A percentile compares a stretch with the other conserved stretches of the same genome.
Evolutionary conservation across 92 coral and sea anemone genomes (phyloP).

Genomic region (Epizoanthus fatuus): DNA sequence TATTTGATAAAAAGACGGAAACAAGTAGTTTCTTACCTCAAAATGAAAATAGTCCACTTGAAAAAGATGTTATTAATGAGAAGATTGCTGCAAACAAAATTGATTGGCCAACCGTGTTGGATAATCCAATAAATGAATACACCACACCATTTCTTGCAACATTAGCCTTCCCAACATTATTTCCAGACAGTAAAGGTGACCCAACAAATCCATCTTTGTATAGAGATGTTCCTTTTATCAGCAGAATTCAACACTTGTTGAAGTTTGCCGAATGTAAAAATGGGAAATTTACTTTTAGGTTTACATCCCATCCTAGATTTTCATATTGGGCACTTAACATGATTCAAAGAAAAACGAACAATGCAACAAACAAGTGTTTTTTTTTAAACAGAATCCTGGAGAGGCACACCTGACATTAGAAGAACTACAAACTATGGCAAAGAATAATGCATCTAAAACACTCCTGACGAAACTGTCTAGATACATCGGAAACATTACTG

Average conservation of each 20-base stretch:
- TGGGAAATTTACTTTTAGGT: slow-evolving; percentile 55
- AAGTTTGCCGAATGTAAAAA: slow-evolving; percentile 51
- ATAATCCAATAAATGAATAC: slow-evolving; percentile 66
- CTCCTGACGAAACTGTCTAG: slow-evolving; percentile 61
- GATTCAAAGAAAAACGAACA: slow-evolving; percentile 49
- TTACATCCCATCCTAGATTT: slow-evolving; percentile 36
- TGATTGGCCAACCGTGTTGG: slow-evolving; percentile 55
- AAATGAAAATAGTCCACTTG: slow-evolving; percentile 47
- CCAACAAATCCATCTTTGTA: slow-evolving; percentile 58
- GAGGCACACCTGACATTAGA: slow-evolving; percentile 6
- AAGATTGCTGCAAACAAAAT: slow-evolving; percentile 21
- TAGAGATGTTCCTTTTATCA: slow-evolving; percentile 47
- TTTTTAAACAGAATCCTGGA: not conserved
- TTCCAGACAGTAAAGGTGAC: slow-evolving; percentile 56
- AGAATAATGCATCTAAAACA: slow-evolving; percentile 22
- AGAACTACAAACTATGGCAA: slow-evolving; percentile 39
- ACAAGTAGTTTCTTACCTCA: slow-evolving; percentile 56
- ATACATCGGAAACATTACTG: slow-evolving; percentile 19
- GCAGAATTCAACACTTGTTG: slow-evolving; percentile 48
- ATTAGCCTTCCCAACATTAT: slow-evolving; percentile 47
- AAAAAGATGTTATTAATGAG: slow-evolving; percentile 56
- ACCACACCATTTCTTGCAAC: slow-evolving; percentile 58
- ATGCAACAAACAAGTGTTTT: slow-evolving; percentile 44
- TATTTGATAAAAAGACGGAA: slow-evolving; percentile 44
- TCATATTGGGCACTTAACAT: slow-evolving; percentile 45